Base-by-base conservation (phyloP, 2,797 vertebrate genomes). In the Pseudocheirus occidentalis region DNA sequence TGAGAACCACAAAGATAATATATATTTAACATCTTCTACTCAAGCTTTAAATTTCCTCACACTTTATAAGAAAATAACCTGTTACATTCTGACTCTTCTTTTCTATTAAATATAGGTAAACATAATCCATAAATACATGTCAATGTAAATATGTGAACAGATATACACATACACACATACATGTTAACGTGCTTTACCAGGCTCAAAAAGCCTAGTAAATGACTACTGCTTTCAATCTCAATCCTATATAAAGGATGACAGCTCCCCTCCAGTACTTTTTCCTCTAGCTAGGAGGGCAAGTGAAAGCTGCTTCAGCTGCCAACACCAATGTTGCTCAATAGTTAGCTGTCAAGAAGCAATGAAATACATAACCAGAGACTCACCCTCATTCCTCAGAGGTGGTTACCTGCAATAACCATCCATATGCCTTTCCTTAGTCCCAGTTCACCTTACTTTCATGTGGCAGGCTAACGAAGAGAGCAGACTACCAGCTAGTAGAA, bases 231-330 rank as follows among this genome's bases (percentile, higher is more conserved):
- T 95, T 95, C n/a, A 92, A 91, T 46, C 57, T 95, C 28, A 12
- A 59, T 95, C 46, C 58, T 31, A 0, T 53, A 62, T 52, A 95
- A 97, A 97, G 97, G 18, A 29, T 18, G 52, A 94, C 12, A 97
- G 92, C 90, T 91, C 46, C 90, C 87, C n/a, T 92, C 13, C 14
- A 59, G 34, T 24, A 93, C 2, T 28, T n/a, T 55, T 96, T 97
- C 46, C 24, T 96, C 87, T 58, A 95, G 96, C 89, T 5, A 2
- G 21, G 96, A 96, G 94, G 96, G 21, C 73, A 87, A 46, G 40
- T 87, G 73, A 87, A 87, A 87, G 21, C 29, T 53, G 3, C 89
- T 90, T 95, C 0, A 93, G 59, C 46, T 73, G 93, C 6, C 34
- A 96, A 6, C 81, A 94, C 12, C 55, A 55, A 12, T 10, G 93